Conservation (phyloP, 2,797 vertebrate species). For the Apogon hyalosoma region DNA sequence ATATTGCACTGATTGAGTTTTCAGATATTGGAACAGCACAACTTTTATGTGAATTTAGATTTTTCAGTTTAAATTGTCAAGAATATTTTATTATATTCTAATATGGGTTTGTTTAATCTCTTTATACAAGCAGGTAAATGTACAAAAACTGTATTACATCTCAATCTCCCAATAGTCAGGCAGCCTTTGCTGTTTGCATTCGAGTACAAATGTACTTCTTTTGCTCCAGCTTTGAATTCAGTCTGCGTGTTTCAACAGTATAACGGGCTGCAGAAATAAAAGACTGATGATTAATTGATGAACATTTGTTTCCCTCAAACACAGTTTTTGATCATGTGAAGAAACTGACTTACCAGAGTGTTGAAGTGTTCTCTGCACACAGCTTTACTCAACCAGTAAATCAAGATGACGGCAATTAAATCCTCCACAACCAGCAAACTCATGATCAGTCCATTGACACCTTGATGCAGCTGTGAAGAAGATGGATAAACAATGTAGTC, state of each 20-base stretch:
- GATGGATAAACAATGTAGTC: too few relatives aligned
- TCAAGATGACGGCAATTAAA: conserved; percentile 60
- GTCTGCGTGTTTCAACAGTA: conserved; percentile 74
- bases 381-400: conserved; percentile 82
- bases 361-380: conserved; percentile 82
- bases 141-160: conserved; percentile 3
- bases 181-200: too few relatives aligned
- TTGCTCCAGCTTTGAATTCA: conserved; percentile 32
- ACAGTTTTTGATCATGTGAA: neutral
- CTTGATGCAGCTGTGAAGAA: neutral
- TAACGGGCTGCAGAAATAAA: conserved; percentile 71
- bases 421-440: conserved; percentile 65
- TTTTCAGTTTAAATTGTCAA: too few relatives aligned
- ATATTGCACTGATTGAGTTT: too few relatives aligned
- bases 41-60: too few relatives aligned
- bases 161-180: too few relatives aligned
- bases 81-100: too few relatives aligned
- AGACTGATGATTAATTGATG: neutral
- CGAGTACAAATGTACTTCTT: too few relatives aligned
- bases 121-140: neutral
- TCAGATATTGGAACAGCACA: too few relatives aligned
- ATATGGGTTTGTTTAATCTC: too few relatives aligned
- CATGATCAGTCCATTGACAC: conserved; percentile 31
- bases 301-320: neutral
- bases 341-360: conserved; percentile 71